A percentile compares a stretch with the other conserved stretches of the same genome.
Conservation (phyloP, 2,113 vertebrate species). For the Silurus glanis region DNA sequence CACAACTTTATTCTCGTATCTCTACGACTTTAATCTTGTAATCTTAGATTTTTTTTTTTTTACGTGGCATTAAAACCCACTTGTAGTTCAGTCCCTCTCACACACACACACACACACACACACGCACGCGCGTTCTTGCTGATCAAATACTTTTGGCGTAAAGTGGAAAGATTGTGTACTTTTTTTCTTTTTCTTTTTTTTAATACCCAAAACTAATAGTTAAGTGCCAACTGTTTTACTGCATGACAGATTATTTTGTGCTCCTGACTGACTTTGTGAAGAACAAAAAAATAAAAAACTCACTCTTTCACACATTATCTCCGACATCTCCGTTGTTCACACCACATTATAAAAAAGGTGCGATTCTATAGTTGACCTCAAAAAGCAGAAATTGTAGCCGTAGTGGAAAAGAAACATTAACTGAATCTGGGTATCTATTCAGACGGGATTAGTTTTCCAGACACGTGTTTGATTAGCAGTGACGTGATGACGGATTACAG, state of each 20-base stretch:
- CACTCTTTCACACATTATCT: neutral
- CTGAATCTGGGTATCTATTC: neutral
- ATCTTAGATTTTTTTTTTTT: too few species aligned
- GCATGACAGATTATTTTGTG: neutral
- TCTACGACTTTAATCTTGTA: too few species aligned
- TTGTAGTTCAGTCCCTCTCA: neutral
- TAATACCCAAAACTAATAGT: neutral
- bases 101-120: too few species aligned
- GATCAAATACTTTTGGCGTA: neutral
- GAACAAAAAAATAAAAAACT: neutral
- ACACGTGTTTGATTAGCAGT: neutral
- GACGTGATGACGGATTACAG: neutral
- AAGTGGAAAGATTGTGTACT: neutral
- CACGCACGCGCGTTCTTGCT: neutral
- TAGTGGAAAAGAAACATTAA: neutral
- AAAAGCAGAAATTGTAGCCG: slow-evolving; percentile 13
- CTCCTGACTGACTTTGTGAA: neutral
- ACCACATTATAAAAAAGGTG: neutral
- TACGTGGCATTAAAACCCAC: too few species aligned
- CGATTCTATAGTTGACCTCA: neutral
- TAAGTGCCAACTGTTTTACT: neutral
- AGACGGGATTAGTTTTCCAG: neutral
- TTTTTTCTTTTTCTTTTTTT: neutral
- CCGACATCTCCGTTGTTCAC: neutral
- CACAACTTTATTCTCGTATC: too few species aligned